Evolutionary conservation across 2,113 vertebrate species (phyloP).

Genomic region (Perca fluviatilis): DNA sequence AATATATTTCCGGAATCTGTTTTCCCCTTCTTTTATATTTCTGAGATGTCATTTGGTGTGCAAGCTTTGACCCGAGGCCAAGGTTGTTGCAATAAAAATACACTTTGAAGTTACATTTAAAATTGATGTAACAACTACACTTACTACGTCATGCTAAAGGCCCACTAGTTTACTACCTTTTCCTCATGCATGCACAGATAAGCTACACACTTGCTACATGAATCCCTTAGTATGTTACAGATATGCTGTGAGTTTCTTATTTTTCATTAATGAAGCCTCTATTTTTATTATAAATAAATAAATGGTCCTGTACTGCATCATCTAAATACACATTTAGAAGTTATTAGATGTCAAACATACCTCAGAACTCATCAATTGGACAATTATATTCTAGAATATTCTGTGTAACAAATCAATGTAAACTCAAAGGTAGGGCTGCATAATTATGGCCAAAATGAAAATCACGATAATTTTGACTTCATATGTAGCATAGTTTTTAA

Average conservation of each 20-base stretch:
- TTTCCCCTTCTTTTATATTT: background rate
- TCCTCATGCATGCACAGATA: conserved; percentile 2
- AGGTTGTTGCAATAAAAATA: conserved; percentile 21
- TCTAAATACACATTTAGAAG: background rate
- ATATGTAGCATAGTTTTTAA: too few relatives aligned
- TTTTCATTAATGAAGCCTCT: conserved; percentile 36
- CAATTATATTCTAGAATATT: background rate
- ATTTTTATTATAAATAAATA: conserved; percentile 43
- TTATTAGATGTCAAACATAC: background rate
- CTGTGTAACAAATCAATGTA: background rate
- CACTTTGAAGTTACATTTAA: conserved; percentile 48
- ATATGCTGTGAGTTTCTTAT: background rate
- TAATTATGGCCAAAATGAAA: too few relatives aligned
- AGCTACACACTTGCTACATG: conserved; percentile 21
- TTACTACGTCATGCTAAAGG: conserved; percentile 30
- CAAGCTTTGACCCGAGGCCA: conserved; percentile 2
- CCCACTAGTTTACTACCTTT: conserved; percentile 23
- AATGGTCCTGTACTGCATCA: conserved; percentile 3
- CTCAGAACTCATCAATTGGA: background rate
- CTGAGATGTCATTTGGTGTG: background rate
- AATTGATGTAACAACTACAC: conserved; percentile 63
- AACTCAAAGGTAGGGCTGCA: background rate
- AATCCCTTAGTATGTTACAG: conserved; percentile 12
- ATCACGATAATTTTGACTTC: too few relatives aligned
- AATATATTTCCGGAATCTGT: conserved; percentile 36